phyloP scores from a whole-genome alignment of 2,888 invertebrate genomes.

The Sarcophaga rosellei region DNA sequence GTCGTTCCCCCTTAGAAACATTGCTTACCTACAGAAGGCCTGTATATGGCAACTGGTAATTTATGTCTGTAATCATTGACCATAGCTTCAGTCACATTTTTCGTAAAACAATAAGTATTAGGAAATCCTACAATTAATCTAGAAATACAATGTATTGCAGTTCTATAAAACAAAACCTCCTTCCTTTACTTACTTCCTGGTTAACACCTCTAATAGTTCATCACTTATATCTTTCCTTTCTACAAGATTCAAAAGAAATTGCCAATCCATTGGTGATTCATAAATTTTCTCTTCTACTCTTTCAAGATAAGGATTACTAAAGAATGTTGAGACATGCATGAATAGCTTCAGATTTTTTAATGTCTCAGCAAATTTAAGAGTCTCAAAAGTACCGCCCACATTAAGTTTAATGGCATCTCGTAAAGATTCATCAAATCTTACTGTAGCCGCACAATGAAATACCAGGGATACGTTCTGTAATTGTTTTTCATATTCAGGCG shows the following conservation, averaged over 20 bases:
- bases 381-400: conserved; percentile 85
- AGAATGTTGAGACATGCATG: conserved; percentile 93
- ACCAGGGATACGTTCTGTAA: conserved; percentile 85
- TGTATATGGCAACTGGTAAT: conserved; percentile 89
- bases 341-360: conserved; percentile 83
- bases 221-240: conserved; percentile 69
- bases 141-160: background rate
- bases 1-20: background rate
- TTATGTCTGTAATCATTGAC: conserved; percentile 85
- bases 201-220: conserved; percentile 70
- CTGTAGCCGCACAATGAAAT: conserved; percentile 90
- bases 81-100: conserved; percentile 91
- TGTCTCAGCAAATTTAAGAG: conserved; percentile 84
- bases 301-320: conserved; percentile 89
- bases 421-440: conserved; percentile 90
- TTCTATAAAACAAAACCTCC: background rate
- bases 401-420: conserved; percentile 85
- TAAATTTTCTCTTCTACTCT: conserved; percentile 86
- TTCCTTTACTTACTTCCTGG: conserved; percentile 73
- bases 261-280: conserved; percentile 74
- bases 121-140: conserved; percentile 82
- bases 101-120: conserved; percentile 95
- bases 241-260: conserved; percentile 72
- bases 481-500: conserved; percentile 50
- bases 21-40: conserved; percentile 91